Percentiles rank a stretch among this genome's conserved stretches.
Evolutionary conservation across 2,888 invertebrate genomes (phyloP).

Genomic region (Scrobipalpa atriplicella): DNA sequence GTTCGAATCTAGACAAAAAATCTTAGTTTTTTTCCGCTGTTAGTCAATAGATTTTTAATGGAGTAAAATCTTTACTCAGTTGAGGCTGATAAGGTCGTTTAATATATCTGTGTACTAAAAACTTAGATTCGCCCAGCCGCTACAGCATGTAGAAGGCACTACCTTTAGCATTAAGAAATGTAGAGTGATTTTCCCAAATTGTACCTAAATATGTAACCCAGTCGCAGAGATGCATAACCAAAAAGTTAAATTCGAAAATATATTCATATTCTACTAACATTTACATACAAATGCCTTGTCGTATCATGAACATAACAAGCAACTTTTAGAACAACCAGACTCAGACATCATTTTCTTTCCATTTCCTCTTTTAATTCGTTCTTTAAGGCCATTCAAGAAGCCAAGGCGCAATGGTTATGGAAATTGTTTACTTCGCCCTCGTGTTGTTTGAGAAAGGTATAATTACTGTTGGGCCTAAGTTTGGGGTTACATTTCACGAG

Average conservation of each 20-base stretch:
- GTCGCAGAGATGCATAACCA: no score
- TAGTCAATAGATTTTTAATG: no score
- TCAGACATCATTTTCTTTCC: neutral
- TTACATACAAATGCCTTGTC: constrained; percentile 9
- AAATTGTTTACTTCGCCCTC: neutral
- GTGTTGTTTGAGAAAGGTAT: neutral
- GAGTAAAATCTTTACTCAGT: no score
- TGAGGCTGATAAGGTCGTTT: no score
- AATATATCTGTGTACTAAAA: no score
- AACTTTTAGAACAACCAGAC: neutral
- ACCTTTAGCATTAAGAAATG: no score
- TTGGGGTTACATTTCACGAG: constrained; percentile 4
- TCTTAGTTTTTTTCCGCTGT: no score
- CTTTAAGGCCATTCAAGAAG: neutral
- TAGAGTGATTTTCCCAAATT: no score
- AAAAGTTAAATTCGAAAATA: neutral
- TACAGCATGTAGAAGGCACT: no score
- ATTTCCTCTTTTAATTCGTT: neutral
- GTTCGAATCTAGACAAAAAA: no score
- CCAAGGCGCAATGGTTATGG: neutral
- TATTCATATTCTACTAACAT: constrained; percentile 3
- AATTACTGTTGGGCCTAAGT: constrained; percentile 7
- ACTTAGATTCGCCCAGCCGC: no score
- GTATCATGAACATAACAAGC: neutral
- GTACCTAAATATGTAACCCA: no score